Conservation (phyloP, 1,140 invertebrate genomes). For the Drosophila teissieri region DNA sequence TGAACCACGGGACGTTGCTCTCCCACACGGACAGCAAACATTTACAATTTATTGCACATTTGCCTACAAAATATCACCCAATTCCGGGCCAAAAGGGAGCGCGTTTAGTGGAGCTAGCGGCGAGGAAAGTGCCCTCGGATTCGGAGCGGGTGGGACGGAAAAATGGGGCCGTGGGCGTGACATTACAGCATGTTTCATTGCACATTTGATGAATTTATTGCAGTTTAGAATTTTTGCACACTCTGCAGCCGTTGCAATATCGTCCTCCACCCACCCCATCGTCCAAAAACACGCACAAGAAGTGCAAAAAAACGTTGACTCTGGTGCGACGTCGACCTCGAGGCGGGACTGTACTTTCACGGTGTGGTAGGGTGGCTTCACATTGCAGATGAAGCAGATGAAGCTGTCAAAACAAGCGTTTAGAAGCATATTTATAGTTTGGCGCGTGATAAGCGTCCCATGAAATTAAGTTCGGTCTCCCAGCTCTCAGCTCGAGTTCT, state of each 20-base stretch:
- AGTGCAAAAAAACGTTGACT: constrained; percentile 48
- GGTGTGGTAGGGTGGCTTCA: constrained; percentile 1
- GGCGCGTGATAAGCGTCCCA: constrained; percentile 61
- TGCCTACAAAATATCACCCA: constrained; percentile 82
- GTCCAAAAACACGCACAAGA: constrained; percentile 3
- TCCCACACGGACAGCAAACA: constrained; percentile 54
- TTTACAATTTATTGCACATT: constrained; percentile 84
- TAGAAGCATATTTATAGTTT: constrained; percentile 80
- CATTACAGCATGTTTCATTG: constrained; percentile 84
- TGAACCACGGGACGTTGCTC: constrained; percentile 4
- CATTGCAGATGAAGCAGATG: constrained; percentile 49
- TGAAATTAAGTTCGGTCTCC: constrained; percentile 61
- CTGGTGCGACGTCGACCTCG: constrained; percentile 32
- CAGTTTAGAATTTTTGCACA: constrained; percentile 83
- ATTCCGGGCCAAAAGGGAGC: constrained; percentile 53
- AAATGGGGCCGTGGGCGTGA: constrained; percentile 65
- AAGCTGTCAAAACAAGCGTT: constrained; percentile 77
- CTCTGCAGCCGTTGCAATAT: constrained; percentile 70
- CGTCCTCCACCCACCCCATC: constrained; percentile 15
- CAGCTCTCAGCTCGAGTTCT: neutral
- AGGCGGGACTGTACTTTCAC: constrained; percentile 19
- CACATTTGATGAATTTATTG: constrained; percentile 84
- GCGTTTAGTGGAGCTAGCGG: constrained; percentile 62
- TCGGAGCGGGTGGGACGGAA: constrained; percentile 6
- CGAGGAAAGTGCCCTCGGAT: constrained; percentile 2